Conservation (phyloP, 2,113 vertebrate species). For the Microcebus murinus region DNA sequence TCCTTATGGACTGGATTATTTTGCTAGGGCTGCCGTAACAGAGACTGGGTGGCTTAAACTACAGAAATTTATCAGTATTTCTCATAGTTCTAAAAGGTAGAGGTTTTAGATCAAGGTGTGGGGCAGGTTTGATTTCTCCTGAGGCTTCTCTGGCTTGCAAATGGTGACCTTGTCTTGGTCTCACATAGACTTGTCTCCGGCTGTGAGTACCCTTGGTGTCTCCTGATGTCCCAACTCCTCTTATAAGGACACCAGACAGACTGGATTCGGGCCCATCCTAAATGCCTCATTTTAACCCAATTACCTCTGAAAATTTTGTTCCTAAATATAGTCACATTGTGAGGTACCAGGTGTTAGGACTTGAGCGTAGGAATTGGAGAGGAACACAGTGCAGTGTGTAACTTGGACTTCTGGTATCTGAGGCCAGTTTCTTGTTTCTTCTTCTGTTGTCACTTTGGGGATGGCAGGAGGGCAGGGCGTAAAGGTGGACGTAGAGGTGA, state of each 20-base stretch:
- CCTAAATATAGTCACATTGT: not conserved
- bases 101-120: not conserved
- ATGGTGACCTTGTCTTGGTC: rapidly evolving
- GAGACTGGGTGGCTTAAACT: not conserved
- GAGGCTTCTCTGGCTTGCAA: not conserved
- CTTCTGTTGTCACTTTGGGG: not conserved
- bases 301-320: not conserved
- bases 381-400: rapidly evolving
- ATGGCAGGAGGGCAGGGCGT: not conserved
- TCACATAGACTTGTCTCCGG: rapidly evolving
- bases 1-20: not conserved
- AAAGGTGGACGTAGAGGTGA: rapidly evolving
- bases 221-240: not conserved
- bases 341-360: not conserved
- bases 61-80: no score
- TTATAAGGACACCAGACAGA: not conserved
- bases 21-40: not conserved
- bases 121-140: not conserved
- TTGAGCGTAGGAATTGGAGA: not conserved
- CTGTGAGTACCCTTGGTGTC: no score
- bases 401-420: not conserved
- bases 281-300: not conserved
- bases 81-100: not conserved
- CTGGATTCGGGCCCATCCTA: not conserved
- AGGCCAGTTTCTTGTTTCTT: not conserved